A percentile compares a stretch with the other conserved stretches of the same genome.
Conservation (phyloP, 2,888 invertebrate genomes). For the Neoascia interrupta region DNA sequence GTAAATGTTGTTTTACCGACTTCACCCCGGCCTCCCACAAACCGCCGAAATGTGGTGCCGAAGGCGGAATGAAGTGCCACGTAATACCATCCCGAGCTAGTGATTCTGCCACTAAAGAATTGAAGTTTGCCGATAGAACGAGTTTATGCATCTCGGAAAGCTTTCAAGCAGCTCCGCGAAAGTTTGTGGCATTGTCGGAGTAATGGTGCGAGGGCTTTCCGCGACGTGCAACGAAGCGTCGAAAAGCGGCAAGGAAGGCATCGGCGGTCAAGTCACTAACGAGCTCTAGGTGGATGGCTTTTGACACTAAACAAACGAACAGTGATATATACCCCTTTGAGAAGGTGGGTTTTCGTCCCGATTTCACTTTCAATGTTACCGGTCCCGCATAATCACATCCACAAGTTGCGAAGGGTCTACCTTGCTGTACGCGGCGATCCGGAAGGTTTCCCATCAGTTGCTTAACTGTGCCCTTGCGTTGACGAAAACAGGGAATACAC, state of each 20-base stretch:
- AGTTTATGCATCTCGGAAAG: neutral
- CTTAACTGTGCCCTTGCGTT: neutral
- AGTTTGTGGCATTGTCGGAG: conserved; percentile 33
- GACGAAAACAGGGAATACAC: conserved; percentile 2
- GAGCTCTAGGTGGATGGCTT: neutral
- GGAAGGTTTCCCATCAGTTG: conserved; percentile 8
- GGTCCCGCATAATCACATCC: neutral
- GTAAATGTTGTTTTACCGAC: neutral
- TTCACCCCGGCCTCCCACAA: neutral
- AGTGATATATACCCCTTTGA: conserved; percentile 23
- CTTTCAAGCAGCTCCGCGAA: conserved; percentile 16
- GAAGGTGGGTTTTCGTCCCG: neutral
- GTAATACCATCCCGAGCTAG: neutral
- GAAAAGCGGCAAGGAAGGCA: neutral
- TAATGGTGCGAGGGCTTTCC: conserved; percentile 26
- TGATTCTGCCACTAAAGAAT: too few species aligned
- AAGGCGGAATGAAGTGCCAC: neutral
- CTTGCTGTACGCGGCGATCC: neutral
- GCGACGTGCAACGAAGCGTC: neutral
- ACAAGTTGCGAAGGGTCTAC: neutral
- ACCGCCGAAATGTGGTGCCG: neutral
- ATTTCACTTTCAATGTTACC: conserved; percentile 4
- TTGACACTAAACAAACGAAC: conserved; percentile 12
- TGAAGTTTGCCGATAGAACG: neutral
- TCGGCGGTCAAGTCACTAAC: neutral